Conservation (phyloP, 2,797 vertebrate genomes). For the Scolopax rusticola region DNA sequence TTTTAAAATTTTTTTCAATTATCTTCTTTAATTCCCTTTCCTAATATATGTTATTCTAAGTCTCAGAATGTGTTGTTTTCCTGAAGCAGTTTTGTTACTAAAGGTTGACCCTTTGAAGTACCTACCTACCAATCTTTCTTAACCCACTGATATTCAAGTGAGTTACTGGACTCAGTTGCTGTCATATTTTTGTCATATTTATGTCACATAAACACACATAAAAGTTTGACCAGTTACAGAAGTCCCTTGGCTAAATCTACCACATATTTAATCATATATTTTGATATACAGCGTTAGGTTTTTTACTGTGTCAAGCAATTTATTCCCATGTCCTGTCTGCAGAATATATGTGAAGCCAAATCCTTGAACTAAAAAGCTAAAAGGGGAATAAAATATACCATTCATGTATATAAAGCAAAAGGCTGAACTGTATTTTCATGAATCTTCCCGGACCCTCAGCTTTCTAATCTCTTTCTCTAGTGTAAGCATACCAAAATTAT, state of each 20-base stretch:
- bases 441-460: neutral
- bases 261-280: neutral
- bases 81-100: neutral
- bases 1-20: fast-evolving
- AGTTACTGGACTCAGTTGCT: no score
- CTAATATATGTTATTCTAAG: neutral
- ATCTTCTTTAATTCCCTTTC: neutral
- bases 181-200: no score
- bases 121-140: neutral
- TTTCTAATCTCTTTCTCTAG: neutral
- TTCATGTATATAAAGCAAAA: neutral
- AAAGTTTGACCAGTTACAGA: neutral
- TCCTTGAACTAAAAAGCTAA: neutral
- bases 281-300: neutral
- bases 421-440: neutral
- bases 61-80: neutral
- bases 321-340: neutral
- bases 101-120: neutral
- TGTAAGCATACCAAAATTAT: neutral
- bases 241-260: neutral
- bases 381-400: neutral
- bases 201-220: no score
- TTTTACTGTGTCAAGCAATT: neutral
- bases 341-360: neutral
- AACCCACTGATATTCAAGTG: neutral